phyloP scores from a whole-genome alignment of 2,888 invertebrate genomes.

The Timandra comae region DNA sequence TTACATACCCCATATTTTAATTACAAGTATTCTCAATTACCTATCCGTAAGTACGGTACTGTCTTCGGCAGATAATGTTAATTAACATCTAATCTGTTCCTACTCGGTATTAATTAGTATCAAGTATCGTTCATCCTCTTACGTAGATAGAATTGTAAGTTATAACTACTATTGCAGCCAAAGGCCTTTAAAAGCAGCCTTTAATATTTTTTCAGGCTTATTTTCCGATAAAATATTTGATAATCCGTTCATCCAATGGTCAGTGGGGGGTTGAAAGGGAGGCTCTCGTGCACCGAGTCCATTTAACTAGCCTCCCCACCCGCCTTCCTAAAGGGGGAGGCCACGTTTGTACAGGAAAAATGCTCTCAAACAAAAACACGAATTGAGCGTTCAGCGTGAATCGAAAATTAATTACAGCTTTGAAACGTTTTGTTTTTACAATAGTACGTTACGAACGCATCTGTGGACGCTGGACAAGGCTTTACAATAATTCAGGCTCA shows the following conservation, averaged over 20 bases:
- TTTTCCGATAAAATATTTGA: conserved; percentile 61
- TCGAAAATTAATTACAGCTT: conserved; percentile 67
- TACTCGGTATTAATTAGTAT: background rate
- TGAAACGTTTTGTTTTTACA: conserved; percentile 41
- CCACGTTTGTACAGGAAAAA: conserved; percentile 56
- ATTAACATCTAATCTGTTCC: no score
- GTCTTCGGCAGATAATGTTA: no score
- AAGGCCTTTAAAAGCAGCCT: no score
- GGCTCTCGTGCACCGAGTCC: conserved; percentile 41
- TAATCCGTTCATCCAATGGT: conserved; percentile 65
- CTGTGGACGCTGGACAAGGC: background rate
- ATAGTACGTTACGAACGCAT: conserved; percentile 15
- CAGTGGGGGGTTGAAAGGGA: conserved; percentile 37
- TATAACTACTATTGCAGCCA: conserved; percentile 22
- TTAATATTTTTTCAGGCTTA: conserved; percentile 40
- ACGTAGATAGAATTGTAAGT: conserved; percentile 24
- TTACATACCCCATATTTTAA: no score
- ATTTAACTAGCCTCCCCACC: conserved; percentile 40
- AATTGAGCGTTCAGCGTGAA: conserved; percentile 52
- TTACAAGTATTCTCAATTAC: no score
- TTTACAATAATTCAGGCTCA: no score
- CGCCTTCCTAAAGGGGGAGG: conserved; percentile 23
- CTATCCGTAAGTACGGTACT: no score
- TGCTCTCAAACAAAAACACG: conserved; percentile 52
- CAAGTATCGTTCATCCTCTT: conserved; percentile 1